phyloP scores from a whole-genome alignment of 2,113 vertebrate species.

The Sylvia atricapilla region DNA sequence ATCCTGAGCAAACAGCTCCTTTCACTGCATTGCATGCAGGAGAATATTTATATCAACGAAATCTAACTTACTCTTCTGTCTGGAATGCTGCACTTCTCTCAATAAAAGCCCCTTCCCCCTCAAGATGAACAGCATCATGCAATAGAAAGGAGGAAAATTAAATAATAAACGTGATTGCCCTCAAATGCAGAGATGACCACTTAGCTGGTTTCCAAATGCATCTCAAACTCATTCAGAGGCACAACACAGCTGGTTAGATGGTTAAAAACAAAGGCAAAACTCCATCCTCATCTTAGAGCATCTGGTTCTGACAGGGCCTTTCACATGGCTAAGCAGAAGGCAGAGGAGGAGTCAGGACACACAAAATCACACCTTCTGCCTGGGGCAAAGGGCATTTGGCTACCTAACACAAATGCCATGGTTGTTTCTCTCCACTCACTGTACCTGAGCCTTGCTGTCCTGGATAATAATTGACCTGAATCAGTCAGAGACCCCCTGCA shows the following conservation, averaged over 20 bases:
- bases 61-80: neutral
- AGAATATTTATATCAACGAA: neutral
- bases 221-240: neutral
- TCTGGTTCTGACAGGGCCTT: neutral
- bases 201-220: neutral
- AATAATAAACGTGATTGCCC: neutral
- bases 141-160: neutral
- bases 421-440: neutral
- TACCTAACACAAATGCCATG: neutral
- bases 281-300: neutral
- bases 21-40: neutral
- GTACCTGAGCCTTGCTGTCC: neutral
- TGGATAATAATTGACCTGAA: neutral
- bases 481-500: neutral
- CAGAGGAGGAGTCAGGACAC: neutral
- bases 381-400: neutral
- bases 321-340: neutral
- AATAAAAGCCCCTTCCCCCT: neutral
- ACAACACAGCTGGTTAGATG: neutral
- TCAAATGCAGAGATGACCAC: neutral
- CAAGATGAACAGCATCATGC: neutral
- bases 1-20: neutral
- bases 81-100: neutral
- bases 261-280: neutral
- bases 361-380: neutral